Evolutionary conservation across 2,113 vertebrate genomes (phyloP).

Genomic region (Podarcis raffonei): DNA sequence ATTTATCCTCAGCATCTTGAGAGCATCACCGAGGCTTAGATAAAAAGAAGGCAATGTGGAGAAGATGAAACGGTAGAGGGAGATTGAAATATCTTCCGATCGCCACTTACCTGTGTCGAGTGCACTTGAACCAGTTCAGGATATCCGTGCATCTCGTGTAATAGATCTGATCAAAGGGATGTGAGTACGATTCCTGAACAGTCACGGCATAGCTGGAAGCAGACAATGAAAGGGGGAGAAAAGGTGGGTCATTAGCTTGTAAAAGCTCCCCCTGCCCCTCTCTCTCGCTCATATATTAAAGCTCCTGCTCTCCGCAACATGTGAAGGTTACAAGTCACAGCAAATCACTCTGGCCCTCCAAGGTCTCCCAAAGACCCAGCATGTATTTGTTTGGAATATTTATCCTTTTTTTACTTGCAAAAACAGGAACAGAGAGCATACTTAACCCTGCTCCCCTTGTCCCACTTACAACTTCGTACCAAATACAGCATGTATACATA

Average conservation of each 20-base stretch:
- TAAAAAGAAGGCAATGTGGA: background rate
- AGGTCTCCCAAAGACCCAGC: too few relatives aligned
- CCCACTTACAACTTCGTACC: too few relatives aligned
- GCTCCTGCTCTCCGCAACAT: background rate
- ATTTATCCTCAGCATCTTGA: background rate
- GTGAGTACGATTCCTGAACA: conserved; percentile 95
- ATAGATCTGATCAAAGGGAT: conserved; percentile 98
- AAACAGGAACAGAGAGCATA: too few relatives aligned
- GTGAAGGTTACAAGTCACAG: background rate
- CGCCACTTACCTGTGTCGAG: conserved; percentile 88
- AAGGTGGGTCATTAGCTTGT: background rate
- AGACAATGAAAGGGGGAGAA: conserved; percentile 13
- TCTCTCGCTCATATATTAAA: background rate
- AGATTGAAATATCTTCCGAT: background rate
- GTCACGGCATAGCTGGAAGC: conserved; percentile 92
- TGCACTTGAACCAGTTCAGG: conserved; percentile 99
- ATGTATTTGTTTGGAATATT: background rate
- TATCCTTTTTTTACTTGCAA: background rate
- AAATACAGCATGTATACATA: too few relatives aligned
- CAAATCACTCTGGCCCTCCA: background rate
- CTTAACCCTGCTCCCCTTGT: too few relatives aligned
- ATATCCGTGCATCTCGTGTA: conserved; percentile 98
- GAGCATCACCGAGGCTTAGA: background rate
- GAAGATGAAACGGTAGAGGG: conserved; percentile 18
- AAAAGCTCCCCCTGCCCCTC: background rate